Conservation (phyloP, 2,113 vertebrate genomes). For the Petaurus breviceps region DNA sequence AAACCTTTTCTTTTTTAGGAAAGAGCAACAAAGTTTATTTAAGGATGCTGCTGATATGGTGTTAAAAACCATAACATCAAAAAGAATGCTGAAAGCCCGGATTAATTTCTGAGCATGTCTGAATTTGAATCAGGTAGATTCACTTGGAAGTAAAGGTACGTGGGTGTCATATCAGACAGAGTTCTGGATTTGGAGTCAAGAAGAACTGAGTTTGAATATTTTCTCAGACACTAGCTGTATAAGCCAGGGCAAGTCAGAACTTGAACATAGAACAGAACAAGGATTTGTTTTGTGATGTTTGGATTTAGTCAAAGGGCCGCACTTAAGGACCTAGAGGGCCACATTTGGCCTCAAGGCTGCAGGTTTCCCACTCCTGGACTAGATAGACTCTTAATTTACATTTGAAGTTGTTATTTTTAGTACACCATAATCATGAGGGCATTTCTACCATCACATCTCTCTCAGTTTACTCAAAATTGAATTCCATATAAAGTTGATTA, state of each 20-base stretch:
- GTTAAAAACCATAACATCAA: conserved; percentile 12
- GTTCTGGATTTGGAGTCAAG: background rate
- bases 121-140: background rate
- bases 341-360: too few relatives aligned
- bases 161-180: background rate
- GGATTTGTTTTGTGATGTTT: too few relatives aligned
- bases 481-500: background rate
- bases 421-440: background rate
- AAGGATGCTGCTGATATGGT: background rate
- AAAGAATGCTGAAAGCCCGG: background rate
- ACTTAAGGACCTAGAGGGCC: too few relatives aligned
- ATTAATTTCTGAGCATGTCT: background rate
- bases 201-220: background rate
- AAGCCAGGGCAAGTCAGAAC: too few relatives aligned
- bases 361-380: background rate
- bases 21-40: conserved; percentile 16
- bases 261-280: too few relatives aligned
- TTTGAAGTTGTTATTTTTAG: background rate
- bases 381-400: background rate
- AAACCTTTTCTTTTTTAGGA: background rate
- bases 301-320: too few relatives aligned
- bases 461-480: conserved; percentile 16
- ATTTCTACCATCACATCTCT: background rate
- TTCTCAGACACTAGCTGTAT: too few relatives aligned
- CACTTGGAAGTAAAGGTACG: background rate